Percentiles rank a stretch among this genome's conserved stretches.
These are phyloP conservation scores for Tyria jacobaeae DNA, from an alignment of 2,888 invertebrate genomes.

Conservation along the genomic window DNA sequence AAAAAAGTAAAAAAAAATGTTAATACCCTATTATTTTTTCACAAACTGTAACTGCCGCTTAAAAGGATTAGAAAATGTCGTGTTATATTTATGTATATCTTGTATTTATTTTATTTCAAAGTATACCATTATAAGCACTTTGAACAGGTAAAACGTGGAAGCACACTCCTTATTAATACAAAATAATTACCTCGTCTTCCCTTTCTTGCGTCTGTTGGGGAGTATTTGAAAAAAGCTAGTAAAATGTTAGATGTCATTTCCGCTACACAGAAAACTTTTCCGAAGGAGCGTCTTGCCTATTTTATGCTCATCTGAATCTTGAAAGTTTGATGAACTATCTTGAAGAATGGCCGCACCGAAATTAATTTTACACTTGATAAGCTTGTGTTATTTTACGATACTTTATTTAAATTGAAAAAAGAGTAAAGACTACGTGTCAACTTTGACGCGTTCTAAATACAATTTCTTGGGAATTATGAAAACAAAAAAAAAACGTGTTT, in stretches of 20 bases:
- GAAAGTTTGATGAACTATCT: slow-evolving; percentile 73
- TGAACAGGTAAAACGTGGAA: neutral
- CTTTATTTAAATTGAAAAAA: slow-evolving; percentile 28
- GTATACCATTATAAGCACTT: neutral
- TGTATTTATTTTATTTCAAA: too few species aligned
- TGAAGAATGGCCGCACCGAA: slow-evolving; percentile 60
- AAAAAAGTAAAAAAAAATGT: too few species aligned
- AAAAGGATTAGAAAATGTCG: too few species aligned
- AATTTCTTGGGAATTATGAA: neutral
- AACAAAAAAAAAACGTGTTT: neutral
- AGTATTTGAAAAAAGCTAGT: slow-evolving; percentile 36
- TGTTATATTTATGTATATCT: too few species aligned
- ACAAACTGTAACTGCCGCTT: too few species aligned
- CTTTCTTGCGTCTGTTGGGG: slow-evolving; percentile 25
- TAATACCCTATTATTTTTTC: too few species aligned
- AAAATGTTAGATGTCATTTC: slow-evolving; percentile 51
- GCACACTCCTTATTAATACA: neutral
- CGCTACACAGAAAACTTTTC: slow-evolving; percentile 51
- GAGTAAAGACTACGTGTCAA: neutral
- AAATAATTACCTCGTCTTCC: slow-evolving; percentile 22
- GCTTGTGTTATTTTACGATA: slow-evolving; percentile 55
- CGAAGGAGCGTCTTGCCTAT: slow-evolving; percentile 53
- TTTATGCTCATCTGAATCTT: slow-evolving; percentile 69
- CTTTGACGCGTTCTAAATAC: neutral
- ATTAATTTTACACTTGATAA: slow-evolving; percentile 76